Conservation (phyloP, 2,113 vertebrate species). For the Anas platyrhynchos region DNA sequence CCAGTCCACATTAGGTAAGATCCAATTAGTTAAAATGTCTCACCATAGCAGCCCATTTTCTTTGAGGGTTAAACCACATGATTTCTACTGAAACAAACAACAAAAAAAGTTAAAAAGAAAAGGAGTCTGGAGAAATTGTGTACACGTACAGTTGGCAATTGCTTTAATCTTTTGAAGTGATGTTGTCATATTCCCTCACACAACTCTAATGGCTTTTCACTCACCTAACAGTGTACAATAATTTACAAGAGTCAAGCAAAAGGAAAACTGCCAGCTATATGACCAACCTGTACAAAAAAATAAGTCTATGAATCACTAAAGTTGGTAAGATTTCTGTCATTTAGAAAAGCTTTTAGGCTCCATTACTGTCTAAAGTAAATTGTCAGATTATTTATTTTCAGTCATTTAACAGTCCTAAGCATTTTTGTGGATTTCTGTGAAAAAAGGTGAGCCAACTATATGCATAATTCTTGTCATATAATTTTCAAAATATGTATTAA, state of each 20-base stretch:
- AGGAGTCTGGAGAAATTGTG: background rate
- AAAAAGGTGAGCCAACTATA: background rate
- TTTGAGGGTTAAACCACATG: background rate
- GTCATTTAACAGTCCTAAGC: constrained; percentile 51
- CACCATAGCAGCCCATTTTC: background rate
- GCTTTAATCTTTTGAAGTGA: constrained; percentile 16
- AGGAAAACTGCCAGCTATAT: constrained; percentile 40
- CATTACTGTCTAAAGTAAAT: constrained; percentile 66
- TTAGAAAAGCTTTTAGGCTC: constrained; percentile 72
- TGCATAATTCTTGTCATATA: background rate
- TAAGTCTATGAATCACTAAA: constrained; percentile 49
- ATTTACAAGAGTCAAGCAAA: constrained; percentile 53
- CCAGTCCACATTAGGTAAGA: background rate
- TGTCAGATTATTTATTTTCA: constrained; percentile 60
- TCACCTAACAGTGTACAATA: constrained; percentile 17
- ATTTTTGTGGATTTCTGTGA: background rate
- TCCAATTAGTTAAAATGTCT: background rate
- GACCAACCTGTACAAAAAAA: constrained; percentile 62
- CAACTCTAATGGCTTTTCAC: constrained; percentile 27
- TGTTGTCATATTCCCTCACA: background rate
- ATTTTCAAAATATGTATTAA: background rate
- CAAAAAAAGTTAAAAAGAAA: background rate
- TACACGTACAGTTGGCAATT: background rate
- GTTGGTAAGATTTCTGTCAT: constrained; percentile 43
- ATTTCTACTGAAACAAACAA: background rate